Percentiles rank a stretch among this genome's conserved stretches.
Evolutionary conservation across 2,888 invertebrate species (phyloP).

Genomic region (Hemithea aestivaria): DNA sequence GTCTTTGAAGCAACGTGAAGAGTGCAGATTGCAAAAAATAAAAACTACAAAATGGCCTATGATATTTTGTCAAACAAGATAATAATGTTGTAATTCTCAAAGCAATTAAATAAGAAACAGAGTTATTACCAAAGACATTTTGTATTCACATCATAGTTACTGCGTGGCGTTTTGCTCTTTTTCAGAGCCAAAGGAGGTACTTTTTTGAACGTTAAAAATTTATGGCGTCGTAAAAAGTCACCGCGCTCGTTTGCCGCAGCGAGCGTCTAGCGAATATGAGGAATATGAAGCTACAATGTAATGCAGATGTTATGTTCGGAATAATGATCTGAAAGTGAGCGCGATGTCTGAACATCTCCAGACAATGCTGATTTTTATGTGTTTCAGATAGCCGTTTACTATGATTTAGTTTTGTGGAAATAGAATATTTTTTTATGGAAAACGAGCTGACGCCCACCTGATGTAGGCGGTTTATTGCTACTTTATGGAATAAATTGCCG

Average conservation of each 20-base stretch:
- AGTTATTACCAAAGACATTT: slow-evolving; percentile 15
- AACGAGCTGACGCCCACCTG: too few relatives aligned
- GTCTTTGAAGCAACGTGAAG: too few relatives aligned
- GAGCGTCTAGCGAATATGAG: slow-evolving; percentile 50
- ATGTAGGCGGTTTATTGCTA: too few relatives aligned
- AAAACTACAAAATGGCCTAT: too few relatives aligned
- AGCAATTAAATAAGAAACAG: slow-evolving; percentile 13
- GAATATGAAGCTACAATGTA: slow-evolving; percentile 58
- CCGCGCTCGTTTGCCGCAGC: slow-evolving; percentile 53
- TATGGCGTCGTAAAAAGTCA: slow-evolving; percentile 68
- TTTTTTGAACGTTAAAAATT: slow-evolving; percentile 72
- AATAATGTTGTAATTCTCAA: too few relatives aligned
- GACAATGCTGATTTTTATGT: not conserved
- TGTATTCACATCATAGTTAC: slow-evolving; percentile 41
- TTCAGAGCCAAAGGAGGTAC: slow-evolving; percentile 49
- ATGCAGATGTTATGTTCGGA: slow-evolving; percentile 35
- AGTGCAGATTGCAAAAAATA: too few relatives aligned
- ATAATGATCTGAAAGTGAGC: slow-evolving; percentile 23
- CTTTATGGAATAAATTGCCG: too few relatives aligned
- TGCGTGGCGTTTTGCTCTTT: slow-evolving; percentile 43
- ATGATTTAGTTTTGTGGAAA: too few relatives aligned
- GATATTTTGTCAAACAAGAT: too few relatives aligned
- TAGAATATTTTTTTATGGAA: too few relatives aligned
- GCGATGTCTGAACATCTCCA: slow-evolving; percentile 6
- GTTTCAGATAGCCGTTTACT: too few relatives aligned